Evolutionary conservation across 2,888 invertebrate species (phyloP).

Genomic region (Andrena camellia): DNA sequence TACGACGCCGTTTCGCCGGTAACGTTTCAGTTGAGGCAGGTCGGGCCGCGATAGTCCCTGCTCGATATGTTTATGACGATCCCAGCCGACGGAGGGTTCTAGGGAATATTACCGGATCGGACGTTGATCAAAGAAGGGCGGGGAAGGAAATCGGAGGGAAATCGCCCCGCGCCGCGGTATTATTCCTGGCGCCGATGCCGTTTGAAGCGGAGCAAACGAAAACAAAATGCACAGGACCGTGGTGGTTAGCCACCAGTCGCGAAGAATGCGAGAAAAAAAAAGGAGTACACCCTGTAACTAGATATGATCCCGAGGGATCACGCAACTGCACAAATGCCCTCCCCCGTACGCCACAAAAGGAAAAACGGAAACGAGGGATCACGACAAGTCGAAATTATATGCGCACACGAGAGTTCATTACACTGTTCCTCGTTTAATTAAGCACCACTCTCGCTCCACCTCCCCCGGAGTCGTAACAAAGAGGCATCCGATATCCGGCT

Average conservation of each 20-base stretch:
- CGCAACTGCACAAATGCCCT: slow-evolving; percentile 15
- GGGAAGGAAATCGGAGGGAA: slow-evolving; percentile 19
- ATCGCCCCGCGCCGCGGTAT: neutral
- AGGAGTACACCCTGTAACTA: neutral
- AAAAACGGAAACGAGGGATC: slow-evolving; percentile 21
- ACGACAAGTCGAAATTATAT: slow-evolving; percentile 32
- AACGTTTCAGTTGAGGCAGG: slow-evolving; percentile 83
- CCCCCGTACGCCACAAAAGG: neutral
- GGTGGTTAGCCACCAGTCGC: neutral
- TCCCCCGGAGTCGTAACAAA: slow-evolving; percentile 25
- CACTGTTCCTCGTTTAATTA: slow-evolving; percentile 52
- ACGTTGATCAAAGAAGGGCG: slow-evolving; percentile 30
- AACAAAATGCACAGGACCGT: no score
- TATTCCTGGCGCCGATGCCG: neutral
- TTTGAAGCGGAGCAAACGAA: no score
- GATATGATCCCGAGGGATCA: slow-evolving; percentile 7
- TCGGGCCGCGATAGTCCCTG: slow-evolving; percentile 73
- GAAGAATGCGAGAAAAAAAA: no score
- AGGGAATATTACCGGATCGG: slow-evolving; percentile 44
- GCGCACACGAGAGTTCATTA: slow-evolving; percentile 38
- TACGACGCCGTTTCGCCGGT: slow-evolving; percentile 82
- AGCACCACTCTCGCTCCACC: slow-evolving; percentile 37
- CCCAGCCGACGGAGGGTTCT: slow-evolving; percentile 41
- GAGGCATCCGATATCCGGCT: slow-evolving; percentile 39
- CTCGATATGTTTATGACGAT: slow-evolving; percentile 83